A percentile compares a stretch with the other conserved stretches of the same genome.
Conservation (phyloP, 1,140 invertebrate species). For the Drosophila yakuba region DNA sequence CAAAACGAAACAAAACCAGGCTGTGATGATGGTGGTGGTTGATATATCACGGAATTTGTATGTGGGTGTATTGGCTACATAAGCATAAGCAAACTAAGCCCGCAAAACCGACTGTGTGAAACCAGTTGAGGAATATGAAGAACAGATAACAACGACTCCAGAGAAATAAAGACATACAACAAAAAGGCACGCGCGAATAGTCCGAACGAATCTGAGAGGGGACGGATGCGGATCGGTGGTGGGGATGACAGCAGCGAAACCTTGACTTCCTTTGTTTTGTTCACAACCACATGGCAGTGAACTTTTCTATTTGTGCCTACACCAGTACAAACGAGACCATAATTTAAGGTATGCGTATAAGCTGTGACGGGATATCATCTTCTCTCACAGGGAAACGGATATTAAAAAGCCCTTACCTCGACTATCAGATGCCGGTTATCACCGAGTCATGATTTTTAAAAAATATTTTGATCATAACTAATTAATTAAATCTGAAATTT, state of each 20-base stretch:
- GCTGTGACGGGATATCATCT: not conserved
- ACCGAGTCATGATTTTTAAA: no score
- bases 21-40: constrained; percentile 66
- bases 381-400: not conserved
- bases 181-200: constrained; percentile 63
- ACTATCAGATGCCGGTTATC: no score
- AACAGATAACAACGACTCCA: constrained; percentile 73
- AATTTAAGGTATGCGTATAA: constrained; percentile 13
- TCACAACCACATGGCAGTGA: constrained; percentile 55
- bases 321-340: constrained; percentile 16
- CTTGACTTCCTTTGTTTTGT: constrained; percentile 75
- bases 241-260: constrained; percentile 29
- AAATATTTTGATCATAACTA: no score
- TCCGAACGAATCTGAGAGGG: constrained; percentile 33
- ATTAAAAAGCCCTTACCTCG: not conserved
- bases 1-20: constrained; percentile 29
- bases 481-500: no score
- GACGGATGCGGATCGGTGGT: constrained; percentile 25
- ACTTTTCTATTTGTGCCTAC: constrained; percentile 45
- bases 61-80: constrained; percentile 69
- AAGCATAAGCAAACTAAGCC: constrained; percentile 37
- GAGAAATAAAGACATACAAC: constrained; percentile 76
- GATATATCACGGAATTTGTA: constrained; percentile 78
- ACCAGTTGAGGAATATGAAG: constrained; percentile 79
- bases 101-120: constrained; percentile 52